Evolutionary conservation across 2,888 invertebrate species (phyloP), one percentile per base, ranked within the genome.

Genomic region (Malacosoma neustria): DNA sequence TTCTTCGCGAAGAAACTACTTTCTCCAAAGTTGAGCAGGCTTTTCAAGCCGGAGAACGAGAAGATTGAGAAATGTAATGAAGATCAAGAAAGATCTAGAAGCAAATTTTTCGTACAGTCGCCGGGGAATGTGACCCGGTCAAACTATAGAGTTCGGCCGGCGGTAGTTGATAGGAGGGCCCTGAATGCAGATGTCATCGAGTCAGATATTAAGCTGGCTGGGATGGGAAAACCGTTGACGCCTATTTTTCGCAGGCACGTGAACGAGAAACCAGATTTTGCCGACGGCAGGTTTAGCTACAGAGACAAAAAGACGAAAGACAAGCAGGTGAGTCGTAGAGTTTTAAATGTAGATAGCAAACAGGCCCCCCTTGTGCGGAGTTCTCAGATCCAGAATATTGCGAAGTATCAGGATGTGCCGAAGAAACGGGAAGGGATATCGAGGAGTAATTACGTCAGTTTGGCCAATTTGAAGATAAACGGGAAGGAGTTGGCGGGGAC

Each of bases 211-310:
- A 84, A 84, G 34, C 44, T 84, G 3, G 82, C 84, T 0, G 72
- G 67, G 33, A 40, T 80, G 55, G 85, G 85, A 0, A 84, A 82
- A 37, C 86, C 85, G 0, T 80, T 85, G 81, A 87, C 87, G 4
- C 87, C 87, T 0, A 74, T 77, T 43, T 81, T 87, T 50, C 56
- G 82, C 3, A 45, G 87, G 3, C 73, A 74, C 40, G 32, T 65
- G 6, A 22, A 22, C 22, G 80, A 80, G 1, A 61, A 51, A 34
- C 61, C 73, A 0, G 75, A 76, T 4, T 73, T 74, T 40, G 72
- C 66, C 0, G 81, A 79, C 40, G 76, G 72, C 0, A 49, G 86
- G 12, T 85, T 69, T 58, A 87, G 87, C 41, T 85, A 64, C 37
- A 47, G 86, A 11, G 84, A 77, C 7, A 63, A 66, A 1, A 51